phyloP scores from a whole-genome alignment of 2,797 vertebrate species.

The Prionace glauca region DNA sequence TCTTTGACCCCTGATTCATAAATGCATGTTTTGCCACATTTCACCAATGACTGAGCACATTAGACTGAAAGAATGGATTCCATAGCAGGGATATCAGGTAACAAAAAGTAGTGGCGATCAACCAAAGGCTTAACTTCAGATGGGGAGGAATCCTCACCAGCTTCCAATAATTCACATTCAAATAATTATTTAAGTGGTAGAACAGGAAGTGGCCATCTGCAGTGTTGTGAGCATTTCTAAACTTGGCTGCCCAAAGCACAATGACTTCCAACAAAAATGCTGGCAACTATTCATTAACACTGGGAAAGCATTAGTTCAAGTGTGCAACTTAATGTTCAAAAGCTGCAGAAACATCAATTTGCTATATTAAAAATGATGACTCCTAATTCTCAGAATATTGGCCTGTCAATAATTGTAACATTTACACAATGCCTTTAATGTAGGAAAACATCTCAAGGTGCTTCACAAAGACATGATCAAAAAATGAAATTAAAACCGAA shows the following conservation, averaged over 20 bases:
- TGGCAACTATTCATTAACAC: neutral
- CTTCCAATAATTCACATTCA: neutral
- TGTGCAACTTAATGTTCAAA: neutral
- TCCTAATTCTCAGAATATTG: neutral
- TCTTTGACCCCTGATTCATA: neutral
- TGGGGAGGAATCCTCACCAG: neutral
- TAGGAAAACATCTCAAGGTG: too few species aligned
- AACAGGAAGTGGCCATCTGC: neutral
- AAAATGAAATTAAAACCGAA: too few species aligned
- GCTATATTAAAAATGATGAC: neutral
- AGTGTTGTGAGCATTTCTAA: neutral
- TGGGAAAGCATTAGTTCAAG: neutral
- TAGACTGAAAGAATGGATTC: neutral
- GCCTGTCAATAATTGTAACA: neutral
- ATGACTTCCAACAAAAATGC: neutral
- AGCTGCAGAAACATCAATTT: neutral
- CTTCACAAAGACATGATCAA: too few species aligned
- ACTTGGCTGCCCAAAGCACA: neutral
- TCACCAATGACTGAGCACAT: neutral
- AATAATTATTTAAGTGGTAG: neutral
- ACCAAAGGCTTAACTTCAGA: neutral
- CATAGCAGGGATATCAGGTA: neutral
- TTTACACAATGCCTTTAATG: too few species aligned
- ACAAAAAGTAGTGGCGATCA: neutral
- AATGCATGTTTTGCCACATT: neutral